Evolutionary conservation across 2,888 invertebrate species (phyloP).

Genomic region (Oscheius onirici): DNA sequence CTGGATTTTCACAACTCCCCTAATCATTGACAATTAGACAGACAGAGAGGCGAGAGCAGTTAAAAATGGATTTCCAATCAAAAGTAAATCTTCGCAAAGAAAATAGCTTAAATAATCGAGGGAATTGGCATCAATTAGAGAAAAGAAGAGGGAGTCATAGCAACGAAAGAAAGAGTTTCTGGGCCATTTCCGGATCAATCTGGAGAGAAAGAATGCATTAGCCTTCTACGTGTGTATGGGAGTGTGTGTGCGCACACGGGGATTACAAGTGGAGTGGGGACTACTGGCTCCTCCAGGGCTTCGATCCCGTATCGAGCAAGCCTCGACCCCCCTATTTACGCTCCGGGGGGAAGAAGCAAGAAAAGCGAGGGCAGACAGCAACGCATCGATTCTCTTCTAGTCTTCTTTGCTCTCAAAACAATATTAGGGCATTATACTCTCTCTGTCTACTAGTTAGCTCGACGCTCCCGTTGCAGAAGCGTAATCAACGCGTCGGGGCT

Average conservation of each 20-base stretch:
- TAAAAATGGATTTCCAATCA: too few relatives aligned
- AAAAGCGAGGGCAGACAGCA: not conserved
- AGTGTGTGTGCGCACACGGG: slow-evolving; percentile 9
- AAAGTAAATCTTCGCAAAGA: not conserved
- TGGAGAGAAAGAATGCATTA: slow-evolving; percentile 21
- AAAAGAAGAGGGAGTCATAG: not conserved
- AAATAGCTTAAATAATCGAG: not conserved
- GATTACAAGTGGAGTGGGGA: slow-evolving; percentile 23
- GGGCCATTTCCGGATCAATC: slow-evolving; percentile 25
- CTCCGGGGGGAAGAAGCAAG: not conserved
- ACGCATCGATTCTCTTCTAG: not conserved
- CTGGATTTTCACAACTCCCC: too few relatives aligned
- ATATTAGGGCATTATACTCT: not conserved
- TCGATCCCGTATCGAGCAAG: slow-evolving; percentile 30
- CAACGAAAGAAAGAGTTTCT: not conserved
- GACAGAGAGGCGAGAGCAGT: not conserved
- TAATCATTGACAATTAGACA: not conserved
- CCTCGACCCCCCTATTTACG: slow-evolving; percentile 11
- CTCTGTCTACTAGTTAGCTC: too few relatives aligned
- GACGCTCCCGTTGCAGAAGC: too few relatives aligned
- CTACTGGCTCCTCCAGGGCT: slow-evolving; percentile 6
- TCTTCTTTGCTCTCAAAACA: slow-evolving; percentile 2
- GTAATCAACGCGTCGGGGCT: too few relatives aligned
- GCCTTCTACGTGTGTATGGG: not conserved
- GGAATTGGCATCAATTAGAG: not conserved